Evolutionary conservation across 1,140 invertebrate genomes (phyloP), one percentile per base, ranked within the genome.

Genomic region (Zophobas morio): DNA sequence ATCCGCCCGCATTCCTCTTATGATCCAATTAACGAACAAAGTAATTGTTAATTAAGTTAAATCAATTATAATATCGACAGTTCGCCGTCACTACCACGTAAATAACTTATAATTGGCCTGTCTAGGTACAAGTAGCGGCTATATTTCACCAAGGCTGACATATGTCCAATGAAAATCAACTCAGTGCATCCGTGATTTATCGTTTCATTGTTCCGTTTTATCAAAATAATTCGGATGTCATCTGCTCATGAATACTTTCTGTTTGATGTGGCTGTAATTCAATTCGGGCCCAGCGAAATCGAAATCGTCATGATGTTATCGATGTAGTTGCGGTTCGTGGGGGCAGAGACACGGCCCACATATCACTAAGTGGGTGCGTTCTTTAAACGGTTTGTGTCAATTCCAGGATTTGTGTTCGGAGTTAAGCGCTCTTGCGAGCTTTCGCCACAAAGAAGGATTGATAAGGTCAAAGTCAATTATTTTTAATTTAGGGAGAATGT

Each of bases 1-100:
- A 81, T 81, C 78, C 76, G 72, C 79, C 79, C 76, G 79, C 76
- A 81, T 82, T 79, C 78, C 79, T 78, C 76, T 73, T 77, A 77
- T 77, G 80, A 82, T 81, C 77, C 75, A 82, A 82, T 82, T 81
- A 82, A 78, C 78, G 78, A 78, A 78, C 79, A 80, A 79, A 78
- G 78, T 81, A 81, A 79, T 79, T 78, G 76, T 81, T 81, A 81
- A 81, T 81, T 81, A 81, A 79, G 70, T 54, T 56, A 60, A 66
- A 78, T 78, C 76, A 70, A 76, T 76, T 76, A 70, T 51, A 53
- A 63, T 75, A 63, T 63, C 60, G 74, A 63, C 60, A 49, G 42
- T 53, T 20, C 49, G 42, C 56, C 49, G 56, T 63, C 56, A 66
- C 37, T 63, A 49, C 56, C 74, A 75, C 60, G 60, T 63, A 63